Percentiles rank a stretch among this genome's conserved stretches.
phyloP scores from a whole-genome alignment of 2,797 vertebrate species.

The Cynopterus sphinx region DNA sequence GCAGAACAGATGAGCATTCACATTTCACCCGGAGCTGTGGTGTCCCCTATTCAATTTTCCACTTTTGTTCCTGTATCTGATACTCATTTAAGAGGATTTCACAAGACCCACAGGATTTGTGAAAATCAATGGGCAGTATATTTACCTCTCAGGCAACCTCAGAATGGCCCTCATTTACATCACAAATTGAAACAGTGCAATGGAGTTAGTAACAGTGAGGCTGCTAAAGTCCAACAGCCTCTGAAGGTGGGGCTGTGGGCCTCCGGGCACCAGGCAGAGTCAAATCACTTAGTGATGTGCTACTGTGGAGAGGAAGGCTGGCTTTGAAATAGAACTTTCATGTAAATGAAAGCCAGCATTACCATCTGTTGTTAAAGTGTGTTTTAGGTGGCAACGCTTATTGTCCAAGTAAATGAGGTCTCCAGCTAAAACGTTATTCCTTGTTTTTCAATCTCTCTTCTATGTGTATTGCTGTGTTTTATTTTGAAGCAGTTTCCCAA shows the following conservation, averaged over 20 bases:
- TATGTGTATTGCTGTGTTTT: background rate
- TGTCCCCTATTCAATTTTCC: slow-evolving; percentile 72
- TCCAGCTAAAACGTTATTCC: background rate
- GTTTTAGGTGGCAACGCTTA: background rate
- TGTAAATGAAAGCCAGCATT: background rate
- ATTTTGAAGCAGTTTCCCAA: background rate
- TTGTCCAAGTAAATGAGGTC: background rate
- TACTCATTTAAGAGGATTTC: slow-evolving; percentile 73
- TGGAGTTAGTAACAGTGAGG: background rate
- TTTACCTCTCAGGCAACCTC: slow-evolving; percentile 62
- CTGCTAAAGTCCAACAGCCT: background rate
- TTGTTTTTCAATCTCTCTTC: background rate
- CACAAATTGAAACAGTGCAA: slow-evolving; percentile 42
- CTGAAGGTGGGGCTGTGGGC: background rate
- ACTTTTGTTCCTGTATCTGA: slow-evolving; percentile 74
- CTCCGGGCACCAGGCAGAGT: background rate
- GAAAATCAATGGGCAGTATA: slow-evolving; percentile 76
- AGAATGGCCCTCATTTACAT: slow-evolving; percentile 52
- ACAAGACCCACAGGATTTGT: slow-evolving; percentile 59
- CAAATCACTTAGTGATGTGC: background rate
- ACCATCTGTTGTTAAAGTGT: background rate
- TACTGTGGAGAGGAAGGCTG: background rate
- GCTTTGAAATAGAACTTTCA: background rate
- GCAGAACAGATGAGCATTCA: background rate
- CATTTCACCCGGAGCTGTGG: slow-evolving; percentile 55